Base-by-base conservation (phyloP, 2,113 vertebrate genomes). In the Chlorodrepanis virens region DNA sequence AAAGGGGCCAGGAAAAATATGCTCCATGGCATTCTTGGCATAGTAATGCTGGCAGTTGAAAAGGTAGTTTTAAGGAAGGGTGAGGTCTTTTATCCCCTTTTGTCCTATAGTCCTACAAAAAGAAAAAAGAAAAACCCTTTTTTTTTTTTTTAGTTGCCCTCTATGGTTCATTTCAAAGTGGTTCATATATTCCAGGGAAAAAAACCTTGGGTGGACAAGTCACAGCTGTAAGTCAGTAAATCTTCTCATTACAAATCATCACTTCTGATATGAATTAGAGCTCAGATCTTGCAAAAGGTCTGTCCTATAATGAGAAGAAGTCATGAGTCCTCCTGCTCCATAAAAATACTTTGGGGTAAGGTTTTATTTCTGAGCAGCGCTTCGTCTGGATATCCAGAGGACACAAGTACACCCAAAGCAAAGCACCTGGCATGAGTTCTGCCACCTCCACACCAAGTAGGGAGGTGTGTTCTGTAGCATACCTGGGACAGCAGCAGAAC, bases 381-480 rank as follows among this genome's bases (percentile, higher is more conserved):
- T 44, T 82, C 37, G 25, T 57, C 56, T 3, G 0, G 35, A 47
- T 45, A 44, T 59, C 9, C 50, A 93, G 54, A 81, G 24, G 19
- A 47, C 60, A 56, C 21, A 54, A n/a, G 4, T 9, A 33, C 21
- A 39, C 27, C 11, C 42, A 44, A 64, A 29, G 23, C 49, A 89
- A 45, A 3, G 5, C 20, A 42, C 10, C 33, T 8, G 4, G 17
- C 25, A 14, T 4, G 16, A 47, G 10, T 56, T 25, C 23, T 35
- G 45, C 24, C 44, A 65, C 11, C 27, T 47, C 37, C n/a, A 35
- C 0, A 5, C 18, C 1, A 1, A 59, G 29, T 0, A 47, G 63
- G 0, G 5, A 11, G 21, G 12, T 23, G 33, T 47, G 22, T 12
- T 64, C 75, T 82, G 56, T 5, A 52, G 29, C 75, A 52, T 12